These are phyloP conservation scores for Acinonyx jubatus DNA, from an alignment of 2,113 vertebrate species.

Conservation along the genomic window DNA sequence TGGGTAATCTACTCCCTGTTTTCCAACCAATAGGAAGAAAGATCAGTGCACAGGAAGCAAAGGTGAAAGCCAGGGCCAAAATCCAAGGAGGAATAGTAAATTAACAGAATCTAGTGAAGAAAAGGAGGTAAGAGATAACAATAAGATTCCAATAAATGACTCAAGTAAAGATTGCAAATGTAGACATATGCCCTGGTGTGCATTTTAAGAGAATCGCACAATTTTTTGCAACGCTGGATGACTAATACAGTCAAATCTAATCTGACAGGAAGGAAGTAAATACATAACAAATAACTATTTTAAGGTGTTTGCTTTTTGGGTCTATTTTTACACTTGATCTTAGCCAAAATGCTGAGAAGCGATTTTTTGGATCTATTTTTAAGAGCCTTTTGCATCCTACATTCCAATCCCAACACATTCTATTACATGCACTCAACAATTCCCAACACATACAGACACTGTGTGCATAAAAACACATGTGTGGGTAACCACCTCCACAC, in stretches of 20 bases:
- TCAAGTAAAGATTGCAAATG: neutral
- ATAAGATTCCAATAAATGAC: neutral
- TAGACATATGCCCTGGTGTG: neutral
- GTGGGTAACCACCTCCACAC: neutral
- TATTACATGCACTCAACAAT: neutral
- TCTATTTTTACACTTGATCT: neutral
- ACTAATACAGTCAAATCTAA: neutral
- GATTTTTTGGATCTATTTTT: neutral
- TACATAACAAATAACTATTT: neutral
- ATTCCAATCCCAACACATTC: neutral
- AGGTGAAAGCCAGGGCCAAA: neutral
- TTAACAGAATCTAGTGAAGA: neutral
- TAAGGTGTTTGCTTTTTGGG: neutral
- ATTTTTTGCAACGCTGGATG: neutral
- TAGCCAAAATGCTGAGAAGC: too few species aligned
- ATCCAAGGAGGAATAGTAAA: neutral
- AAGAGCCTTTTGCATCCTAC: neutral
- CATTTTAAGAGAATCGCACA: neutral
- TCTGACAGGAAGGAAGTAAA: neutral
- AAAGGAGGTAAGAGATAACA: neutral
- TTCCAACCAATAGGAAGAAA: neutral
- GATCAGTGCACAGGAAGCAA: neutral
- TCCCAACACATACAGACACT: fast-evolving
- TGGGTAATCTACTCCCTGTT: neutral
- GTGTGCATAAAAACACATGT: neutral